A percentile compares a stretch with the other conserved stretches of the same genome.
Evolutionary conservation across 2,113 vertebrate species (phyloP).

Genomic region (Psephotus haematonotus): DNA sequence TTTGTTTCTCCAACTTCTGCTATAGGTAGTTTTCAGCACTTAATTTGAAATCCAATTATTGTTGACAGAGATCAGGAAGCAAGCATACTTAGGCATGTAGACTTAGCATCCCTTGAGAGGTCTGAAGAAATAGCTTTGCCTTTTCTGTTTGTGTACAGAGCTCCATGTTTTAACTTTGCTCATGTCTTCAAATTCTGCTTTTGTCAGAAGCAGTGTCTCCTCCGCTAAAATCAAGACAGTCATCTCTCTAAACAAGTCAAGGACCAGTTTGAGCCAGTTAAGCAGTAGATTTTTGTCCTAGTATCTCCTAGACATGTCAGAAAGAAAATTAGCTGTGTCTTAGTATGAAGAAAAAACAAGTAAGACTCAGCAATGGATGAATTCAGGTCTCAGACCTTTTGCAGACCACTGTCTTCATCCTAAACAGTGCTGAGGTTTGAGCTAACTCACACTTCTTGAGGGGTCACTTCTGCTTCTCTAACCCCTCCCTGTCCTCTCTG

Average conservation of each 20-base stretch:
- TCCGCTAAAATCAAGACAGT: not conserved
- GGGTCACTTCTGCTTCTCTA: not conserved
- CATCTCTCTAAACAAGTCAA: not conserved
- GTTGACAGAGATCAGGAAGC: not conserved
- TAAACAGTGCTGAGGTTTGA: not conserved
- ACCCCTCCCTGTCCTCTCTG: not conserved
- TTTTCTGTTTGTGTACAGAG: not conserved
- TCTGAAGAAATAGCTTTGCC: not conserved
- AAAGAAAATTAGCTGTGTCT: not conserved
- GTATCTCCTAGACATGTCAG: not conserved
- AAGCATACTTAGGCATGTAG: not conserved
- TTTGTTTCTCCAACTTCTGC: constrained; percentile 6
- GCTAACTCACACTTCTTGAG: not conserved
- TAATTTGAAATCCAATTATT: not conserved
- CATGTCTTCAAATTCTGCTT: not conserved
- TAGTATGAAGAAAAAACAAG: not conserved
- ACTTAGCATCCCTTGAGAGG: not conserved
- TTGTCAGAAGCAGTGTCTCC: not conserved
- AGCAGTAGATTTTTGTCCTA: not conserved
- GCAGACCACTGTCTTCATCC: not conserved
- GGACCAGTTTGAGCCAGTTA: not conserved
- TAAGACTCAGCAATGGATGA: not conserved
- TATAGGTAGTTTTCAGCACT: not conserved
- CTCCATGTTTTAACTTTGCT: not conserved
- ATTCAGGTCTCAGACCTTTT: not conserved